Conservation (phyloP, 2,888 invertebrate species). For the Cartodere bifasciata region DNA sequence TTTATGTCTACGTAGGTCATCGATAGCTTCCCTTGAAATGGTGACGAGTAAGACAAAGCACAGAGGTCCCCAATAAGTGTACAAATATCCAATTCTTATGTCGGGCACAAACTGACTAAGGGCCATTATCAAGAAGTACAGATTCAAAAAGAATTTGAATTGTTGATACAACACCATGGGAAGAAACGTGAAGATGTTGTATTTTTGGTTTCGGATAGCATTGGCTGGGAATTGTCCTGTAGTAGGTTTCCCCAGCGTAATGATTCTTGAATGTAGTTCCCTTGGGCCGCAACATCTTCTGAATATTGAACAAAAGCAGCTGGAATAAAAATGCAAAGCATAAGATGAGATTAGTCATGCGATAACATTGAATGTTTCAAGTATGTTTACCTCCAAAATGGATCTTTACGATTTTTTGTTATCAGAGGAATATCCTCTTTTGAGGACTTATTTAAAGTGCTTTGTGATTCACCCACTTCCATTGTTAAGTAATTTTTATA, state of each 20-base stretch:
- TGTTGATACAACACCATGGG: conserved; percentile 94
- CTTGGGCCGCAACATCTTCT: conserved; percentile 59
- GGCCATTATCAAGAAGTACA: conserved; percentile 98
- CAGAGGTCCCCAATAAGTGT: conserved; percentile 97
- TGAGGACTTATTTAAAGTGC: conserved; percentile 31
- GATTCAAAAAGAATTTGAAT: conserved; percentile 96
- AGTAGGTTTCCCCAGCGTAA: conserved; percentile 62
- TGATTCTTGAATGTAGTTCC: conserved; percentile 63
- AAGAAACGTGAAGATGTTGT: conserved; percentile 82
- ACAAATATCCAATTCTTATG: conserved; percentile 90
- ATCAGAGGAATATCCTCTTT: conserved; percentile 61
- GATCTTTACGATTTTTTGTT: conserved; percentile 46
- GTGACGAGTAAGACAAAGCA: conserved; percentile 95
- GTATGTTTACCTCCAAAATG: conserved; percentile 35
- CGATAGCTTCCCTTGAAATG: conserved; percentile 89
- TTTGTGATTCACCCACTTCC: conserved; percentile 33
- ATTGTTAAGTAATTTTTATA: conserved; percentile 16
- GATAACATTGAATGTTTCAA: background rate
- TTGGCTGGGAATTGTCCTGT: conserved; percentile 85
- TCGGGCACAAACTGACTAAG: conserved; percentile 95
- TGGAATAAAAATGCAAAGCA: conserved; percentile 31
- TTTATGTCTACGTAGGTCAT: conserved; percentile 85
- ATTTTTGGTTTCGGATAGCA: conserved; percentile 96
- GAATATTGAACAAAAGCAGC: conserved; percentile 67
- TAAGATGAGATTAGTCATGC: conserved; percentile 2